phyloP scores from a whole-genome alignment of 2,797 vertebrate species.

The Euphonia xanthogaster region DNA sequence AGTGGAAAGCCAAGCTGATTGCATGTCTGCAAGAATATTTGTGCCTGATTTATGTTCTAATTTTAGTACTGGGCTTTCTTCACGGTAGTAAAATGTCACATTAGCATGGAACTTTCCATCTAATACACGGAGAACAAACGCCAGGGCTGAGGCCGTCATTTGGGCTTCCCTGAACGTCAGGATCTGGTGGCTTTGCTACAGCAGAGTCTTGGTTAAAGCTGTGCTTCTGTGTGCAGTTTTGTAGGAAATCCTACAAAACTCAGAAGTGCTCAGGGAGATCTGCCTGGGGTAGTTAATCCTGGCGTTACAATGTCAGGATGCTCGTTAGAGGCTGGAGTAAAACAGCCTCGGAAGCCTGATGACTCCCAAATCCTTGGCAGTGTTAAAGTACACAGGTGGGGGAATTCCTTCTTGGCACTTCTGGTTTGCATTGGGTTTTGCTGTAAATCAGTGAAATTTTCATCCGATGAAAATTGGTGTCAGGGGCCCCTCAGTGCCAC shows the following conservation, averaged over 20 bases:
- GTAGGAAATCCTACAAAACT: neutral
- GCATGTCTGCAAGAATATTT: slow-evolving; percentile 63
- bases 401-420: neutral
- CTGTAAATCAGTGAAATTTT: neutral
- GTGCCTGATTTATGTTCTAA: slow-evolving; percentile 75
- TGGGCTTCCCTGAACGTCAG: neutral
- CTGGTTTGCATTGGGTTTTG: neutral
- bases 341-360: neutral
- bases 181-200: neutral
- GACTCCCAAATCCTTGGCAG: rapidly evolving
- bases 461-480: neutral
- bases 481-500: neutral
- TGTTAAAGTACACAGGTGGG: neutral
- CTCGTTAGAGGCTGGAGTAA: neutral
- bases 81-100: slow-evolving; percentile 67
- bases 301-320: rapidly evolving
- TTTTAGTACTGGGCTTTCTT: slow-evolving; percentile 71
- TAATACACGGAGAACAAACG: slow-evolving; percentile 2
- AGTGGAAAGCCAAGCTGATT: slow-evolving; percentile 61
- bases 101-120: slow-evolving; percentile 71
- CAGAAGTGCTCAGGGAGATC: neutral
- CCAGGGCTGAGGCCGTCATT: neutral
- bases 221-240: rapidly evolving
- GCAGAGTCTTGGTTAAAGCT: neutral
- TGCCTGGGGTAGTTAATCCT: rapidly evolving